phyloP scores from a whole-genome alignment of 2,113 vertebrate species.

The Eidolon helvum region DNA sequence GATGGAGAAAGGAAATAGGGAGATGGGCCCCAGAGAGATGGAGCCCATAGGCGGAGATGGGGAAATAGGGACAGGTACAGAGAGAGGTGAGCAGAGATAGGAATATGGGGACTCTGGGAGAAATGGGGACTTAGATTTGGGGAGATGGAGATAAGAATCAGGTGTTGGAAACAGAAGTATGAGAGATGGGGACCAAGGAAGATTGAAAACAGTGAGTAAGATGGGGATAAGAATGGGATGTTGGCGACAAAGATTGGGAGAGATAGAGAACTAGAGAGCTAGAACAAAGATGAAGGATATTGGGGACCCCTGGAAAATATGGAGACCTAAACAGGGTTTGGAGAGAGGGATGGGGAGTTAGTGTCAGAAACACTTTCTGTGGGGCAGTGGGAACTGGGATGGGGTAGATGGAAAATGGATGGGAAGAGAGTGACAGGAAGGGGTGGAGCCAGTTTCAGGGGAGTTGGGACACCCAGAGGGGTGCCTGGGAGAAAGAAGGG shows the following conservation, averaged over 20 bases:
- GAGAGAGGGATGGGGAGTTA: not conserved
- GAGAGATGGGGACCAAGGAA: not conserved
- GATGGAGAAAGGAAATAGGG: not conserved
- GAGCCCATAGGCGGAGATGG: not conserved
- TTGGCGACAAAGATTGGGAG: not conserved
- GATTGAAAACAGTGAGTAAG: not conserved
- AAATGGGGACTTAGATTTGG: not conserved
- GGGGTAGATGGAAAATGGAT: not conserved
- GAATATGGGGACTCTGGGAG: not conserved
- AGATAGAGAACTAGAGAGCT: not conserved
- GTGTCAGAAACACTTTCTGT: not conserved
- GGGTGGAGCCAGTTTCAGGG: not conserved
- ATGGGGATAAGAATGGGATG: not conserved
- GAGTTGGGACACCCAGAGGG: not conserved
- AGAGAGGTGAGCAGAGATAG: not conserved
- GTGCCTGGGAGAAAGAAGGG: not conserved
- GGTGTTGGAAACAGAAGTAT: not conserved
- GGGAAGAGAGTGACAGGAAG: not conserved
- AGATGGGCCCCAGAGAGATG: not conserved
- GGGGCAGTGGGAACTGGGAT: not conserved
- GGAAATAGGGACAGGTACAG: not conserved
- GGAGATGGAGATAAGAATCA: not conserved
- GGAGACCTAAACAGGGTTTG: not conserved
- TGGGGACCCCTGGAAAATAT: not conserved
- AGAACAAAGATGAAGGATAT: not conserved